Conservation (phyloP, 2,888 invertebrate genomes). For the Drosophila monieri region DNA sequence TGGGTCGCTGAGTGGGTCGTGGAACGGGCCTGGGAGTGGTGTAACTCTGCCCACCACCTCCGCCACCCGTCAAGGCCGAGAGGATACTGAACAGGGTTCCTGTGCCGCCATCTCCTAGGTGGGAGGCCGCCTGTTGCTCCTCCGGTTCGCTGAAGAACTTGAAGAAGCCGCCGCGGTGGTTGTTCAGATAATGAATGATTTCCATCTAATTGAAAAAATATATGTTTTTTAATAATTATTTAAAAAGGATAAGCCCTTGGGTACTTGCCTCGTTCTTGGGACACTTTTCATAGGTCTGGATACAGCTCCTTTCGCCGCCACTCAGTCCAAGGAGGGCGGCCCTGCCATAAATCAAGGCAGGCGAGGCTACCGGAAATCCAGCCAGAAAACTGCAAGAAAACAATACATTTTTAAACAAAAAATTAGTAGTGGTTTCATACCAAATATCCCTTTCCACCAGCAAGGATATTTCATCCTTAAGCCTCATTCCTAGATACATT, state of each 20-base stretch:
- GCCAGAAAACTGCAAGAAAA: constrained; percentile 75
- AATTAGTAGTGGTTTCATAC: background rate
- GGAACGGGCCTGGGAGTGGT: constrained; percentile 62
- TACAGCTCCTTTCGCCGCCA: constrained; percentile 83
- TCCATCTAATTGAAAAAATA: constrained; percentile 85
- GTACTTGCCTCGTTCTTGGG: constrained; percentile 86
- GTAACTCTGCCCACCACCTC: constrained; percentile 31
- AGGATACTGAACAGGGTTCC: constrained; percentile 77
- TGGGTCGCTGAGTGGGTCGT: constrained; percentile 63
- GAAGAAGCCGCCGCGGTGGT: constrained; percentile 94
- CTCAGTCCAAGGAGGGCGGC: constrained; percentile 91
- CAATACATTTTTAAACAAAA: background rate
- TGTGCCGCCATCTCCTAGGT: constrained; percentile 46
- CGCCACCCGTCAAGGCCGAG: constrained; percentile 73
- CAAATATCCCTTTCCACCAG: background rate
- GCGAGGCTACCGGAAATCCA: constrained; percentile 84
- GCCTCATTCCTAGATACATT: constrained; percentile 37
- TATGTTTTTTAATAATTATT: constrained; percentile 29
- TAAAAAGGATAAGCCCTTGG: constrained; percentile 6
- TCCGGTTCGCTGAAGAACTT: constrained; percentile 88
- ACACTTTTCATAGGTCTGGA: constrained; percentile 88
- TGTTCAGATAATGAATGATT: constrained; percentile 91
- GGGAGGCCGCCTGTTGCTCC: constrained; percentile 67
- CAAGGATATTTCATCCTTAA: constrained; percentile 21
- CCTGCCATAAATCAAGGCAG: constrained; percentile 89